A percentile compares a stretch with the other conserved stretches of the same genome.
phyloP scores from a whole-genome alignment of 2,888 invertebrate genomes.

The Drosophila nr. perissopoda region DNA sequence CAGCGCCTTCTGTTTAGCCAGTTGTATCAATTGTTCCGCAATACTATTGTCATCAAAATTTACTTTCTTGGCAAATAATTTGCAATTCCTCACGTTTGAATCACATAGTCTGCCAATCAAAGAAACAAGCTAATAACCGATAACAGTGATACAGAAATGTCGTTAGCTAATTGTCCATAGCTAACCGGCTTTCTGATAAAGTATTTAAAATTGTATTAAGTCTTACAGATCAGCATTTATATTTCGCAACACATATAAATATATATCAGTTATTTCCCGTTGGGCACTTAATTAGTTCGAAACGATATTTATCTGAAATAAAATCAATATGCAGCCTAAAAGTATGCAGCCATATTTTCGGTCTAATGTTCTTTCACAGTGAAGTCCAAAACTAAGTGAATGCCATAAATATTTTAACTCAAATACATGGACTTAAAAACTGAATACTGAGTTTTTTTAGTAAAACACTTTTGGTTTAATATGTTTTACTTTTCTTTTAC shows the following conservation, averaged over 20 bases:
- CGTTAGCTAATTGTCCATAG: slow-evolving; percentile 29
- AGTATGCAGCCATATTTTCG: slow-evolving; percentile 24
- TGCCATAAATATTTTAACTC: not conserved
- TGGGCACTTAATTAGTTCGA: not conserved
- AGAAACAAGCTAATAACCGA: slow-evolving; percentile 20
- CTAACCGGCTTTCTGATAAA: slow-evolving; percentile 37
- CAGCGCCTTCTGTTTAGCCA: slow-evolving; percentile 17
- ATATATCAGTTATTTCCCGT: not conserved
- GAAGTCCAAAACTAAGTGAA: slow-evolving; percentile 3
- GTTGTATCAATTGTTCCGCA: slow-evolving; percentile 26
- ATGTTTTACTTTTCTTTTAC: not conserved
- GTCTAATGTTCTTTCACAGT: slow-evolving; percentile 4
- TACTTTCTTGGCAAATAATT: slow-evolving; percentile 29
- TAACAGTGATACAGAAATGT: slow-evolving; percentile 22
- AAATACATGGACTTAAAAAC: not conserved
- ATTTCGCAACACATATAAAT: not conserved
- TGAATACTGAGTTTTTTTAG: not conserved
- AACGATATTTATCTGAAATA: not conserved
- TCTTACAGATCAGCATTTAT: not conserved
- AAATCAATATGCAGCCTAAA: not conserved
- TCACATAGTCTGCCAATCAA: slow-evolving; percentile 37
- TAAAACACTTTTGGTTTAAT: not conserved
- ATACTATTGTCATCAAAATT: slow-evolving; percentile 23
- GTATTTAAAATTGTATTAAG: not conserved
- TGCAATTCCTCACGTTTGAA: slow-evolving; percentile 21